These are phyloP conservation scores for Vidua macroura DNA, from an alignment of 2,113 vertebrate genomes.

Conservation along the genomic window DNA sequence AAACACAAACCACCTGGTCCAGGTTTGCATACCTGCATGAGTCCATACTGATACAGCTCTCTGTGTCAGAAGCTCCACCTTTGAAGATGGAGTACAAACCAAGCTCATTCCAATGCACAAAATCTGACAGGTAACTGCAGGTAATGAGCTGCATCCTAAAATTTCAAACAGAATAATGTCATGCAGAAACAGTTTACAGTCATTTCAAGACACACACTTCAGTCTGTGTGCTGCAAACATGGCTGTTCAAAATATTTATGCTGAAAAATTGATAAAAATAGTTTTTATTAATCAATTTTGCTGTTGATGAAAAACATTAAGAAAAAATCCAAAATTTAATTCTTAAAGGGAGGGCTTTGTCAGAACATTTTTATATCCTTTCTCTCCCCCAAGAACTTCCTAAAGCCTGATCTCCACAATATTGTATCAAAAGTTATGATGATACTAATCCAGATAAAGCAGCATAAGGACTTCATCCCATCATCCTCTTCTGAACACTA, in stretches of 20 bases:
- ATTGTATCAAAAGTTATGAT: background rate
- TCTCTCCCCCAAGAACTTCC: background rate
- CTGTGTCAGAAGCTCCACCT: background rate
- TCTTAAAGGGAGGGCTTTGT: background rate
- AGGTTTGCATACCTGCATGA: accelerated
- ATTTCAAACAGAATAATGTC: background rate
- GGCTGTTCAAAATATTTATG: background rate
- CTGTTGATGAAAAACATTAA: background rate
- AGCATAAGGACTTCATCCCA: background rate
- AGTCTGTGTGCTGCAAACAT: background rate
- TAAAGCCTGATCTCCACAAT: background rate
- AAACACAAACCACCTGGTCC: background rate
- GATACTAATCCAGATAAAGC: background rate
- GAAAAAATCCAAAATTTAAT: background rate
- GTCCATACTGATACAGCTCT: background rate
- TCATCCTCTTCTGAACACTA: background rate
- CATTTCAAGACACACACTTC: background rate
- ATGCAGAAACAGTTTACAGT: background rate
- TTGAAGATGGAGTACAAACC: background rate
- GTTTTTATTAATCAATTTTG: background rate
- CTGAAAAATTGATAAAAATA: background rate
- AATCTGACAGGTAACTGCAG: background rate
- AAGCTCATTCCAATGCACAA: background rate
- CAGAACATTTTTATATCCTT: background rate
- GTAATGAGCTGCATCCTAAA: background rate